These are phyloP conservation scores for Calosoma granatense DNA, from an alignment of 1,140 invertebrate genomes.

Conservation along the genomic window DNA sequence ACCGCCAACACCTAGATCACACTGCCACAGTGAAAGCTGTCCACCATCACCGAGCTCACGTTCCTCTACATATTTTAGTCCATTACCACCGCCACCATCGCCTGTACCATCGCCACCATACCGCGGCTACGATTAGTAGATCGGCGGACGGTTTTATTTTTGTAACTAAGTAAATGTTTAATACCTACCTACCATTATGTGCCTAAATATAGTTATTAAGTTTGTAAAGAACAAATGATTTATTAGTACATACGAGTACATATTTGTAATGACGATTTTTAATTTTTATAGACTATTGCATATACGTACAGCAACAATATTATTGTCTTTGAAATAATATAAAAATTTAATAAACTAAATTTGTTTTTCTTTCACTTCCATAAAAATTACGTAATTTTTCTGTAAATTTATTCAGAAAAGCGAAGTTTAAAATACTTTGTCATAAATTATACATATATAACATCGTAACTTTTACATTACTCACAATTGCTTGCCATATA, in stretches of 20 bases:
- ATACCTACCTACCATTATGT: neutral
- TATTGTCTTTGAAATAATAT: neutral
- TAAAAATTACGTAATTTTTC: no score
- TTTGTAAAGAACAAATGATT: neutral
- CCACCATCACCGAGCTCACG: constrained; percentile 69
- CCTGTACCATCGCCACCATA: constrained; percentile 48
- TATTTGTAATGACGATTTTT: neutral
- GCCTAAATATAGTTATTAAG: constrained; percentile 4
- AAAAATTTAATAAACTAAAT: neutral
- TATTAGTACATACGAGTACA: neutral
- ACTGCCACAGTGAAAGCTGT: constrained; percentile 62
- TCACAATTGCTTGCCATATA: no score
- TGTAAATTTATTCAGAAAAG: no score
- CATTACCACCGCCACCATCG: constrained; percentile 58
- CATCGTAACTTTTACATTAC: no score
- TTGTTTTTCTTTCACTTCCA: no score
- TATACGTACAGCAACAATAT: neutral
- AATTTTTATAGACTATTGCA: neutral
- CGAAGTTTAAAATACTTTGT: no score
- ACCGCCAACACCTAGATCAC: constrained; percentile 72
- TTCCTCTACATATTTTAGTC: constrained; percentile 65
- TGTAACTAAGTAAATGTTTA: neutral
- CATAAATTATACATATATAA: no score
- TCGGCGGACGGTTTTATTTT: neutral
- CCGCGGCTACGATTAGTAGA: constrained; percentile 29